Evolutionary conservation across 1,140 invertebrate species (phyloP).

Genomic region (Zelostemma sp.): DNA sequence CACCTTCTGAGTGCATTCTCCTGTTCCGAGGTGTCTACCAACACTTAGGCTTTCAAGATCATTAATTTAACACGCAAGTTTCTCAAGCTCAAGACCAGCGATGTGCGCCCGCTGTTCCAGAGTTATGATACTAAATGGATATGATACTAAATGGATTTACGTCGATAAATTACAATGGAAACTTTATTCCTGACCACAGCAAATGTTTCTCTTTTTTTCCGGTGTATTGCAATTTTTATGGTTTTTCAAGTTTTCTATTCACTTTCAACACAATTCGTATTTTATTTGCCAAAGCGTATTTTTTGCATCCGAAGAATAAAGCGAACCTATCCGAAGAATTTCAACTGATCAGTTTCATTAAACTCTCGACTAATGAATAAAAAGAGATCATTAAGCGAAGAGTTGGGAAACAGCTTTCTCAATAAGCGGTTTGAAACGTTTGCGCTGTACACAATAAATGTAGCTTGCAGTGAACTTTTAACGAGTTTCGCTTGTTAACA

Average conservation of each 20-base stretch:
- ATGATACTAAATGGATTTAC: constrained; percentile 49
- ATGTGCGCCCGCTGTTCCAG: constrained; percentile 45
- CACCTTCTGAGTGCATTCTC: constrained; percentile 70
- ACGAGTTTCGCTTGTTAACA: constrained; percentile 37
- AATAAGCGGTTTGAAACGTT: constrained; percentile 1
- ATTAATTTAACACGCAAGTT: constrained; percentile 67
- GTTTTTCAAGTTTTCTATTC: constrained; percentile 11
- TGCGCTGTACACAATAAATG: constrained; percentile 17
- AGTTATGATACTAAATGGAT: constrained; percentile 50
- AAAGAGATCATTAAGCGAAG: not conserved
- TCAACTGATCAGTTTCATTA: constrained; percentile 11
- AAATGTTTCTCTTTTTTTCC: constrained; percentile 36
- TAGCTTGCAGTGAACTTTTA: constrained; percentile 19
- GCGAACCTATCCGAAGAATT: not conserved
- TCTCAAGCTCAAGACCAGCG: constrained; percentile 53
- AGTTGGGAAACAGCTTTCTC: not conserved
- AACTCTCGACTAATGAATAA: constrained; percentile 5
- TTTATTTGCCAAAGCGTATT: not conserved
- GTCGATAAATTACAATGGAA: constrained; percentile 44
- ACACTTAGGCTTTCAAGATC: constrained; percentile 69
- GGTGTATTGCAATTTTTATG: constrained; percentile 3
- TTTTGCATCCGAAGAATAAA: not conserved
- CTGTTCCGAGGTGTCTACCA: constrained; percentile 65
- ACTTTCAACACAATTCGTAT: constrained; percentile 6
- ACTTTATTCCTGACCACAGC: constrained; percentile 33